These are phyloP conservation scores for Leptonema lineaticorne DNA, from an alignment of 1,140 invertebrate species.

Conservation along the genomic window DNA sequence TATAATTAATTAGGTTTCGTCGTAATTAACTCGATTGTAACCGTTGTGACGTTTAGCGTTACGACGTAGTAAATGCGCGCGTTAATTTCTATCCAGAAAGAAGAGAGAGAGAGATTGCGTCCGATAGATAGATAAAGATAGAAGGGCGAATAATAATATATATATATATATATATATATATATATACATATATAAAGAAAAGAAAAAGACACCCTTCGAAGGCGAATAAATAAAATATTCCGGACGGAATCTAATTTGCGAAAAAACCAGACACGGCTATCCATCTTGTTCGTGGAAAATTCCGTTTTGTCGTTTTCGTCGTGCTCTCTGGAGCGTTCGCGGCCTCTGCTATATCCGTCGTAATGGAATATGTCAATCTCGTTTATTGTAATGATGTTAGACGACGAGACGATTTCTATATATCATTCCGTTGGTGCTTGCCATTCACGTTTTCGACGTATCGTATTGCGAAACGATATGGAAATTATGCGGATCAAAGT, in stretches of 20 bases:
- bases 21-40: too few relatives aligned
- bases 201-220: too few relatives aligned
- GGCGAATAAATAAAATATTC: too few relatives aligned
- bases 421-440: background rate
- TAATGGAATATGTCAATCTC: constrained; percentile 16
- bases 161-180: too few relatives aligned
- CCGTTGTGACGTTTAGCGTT: too few relatives aligned
- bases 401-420: constrained; percentile 2
- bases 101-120: too few relatives aligned
- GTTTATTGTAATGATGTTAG: constrained; percentile 10
- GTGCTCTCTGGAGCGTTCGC: background rate
- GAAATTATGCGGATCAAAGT: background rate
- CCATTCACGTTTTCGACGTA: background rate
- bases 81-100: too few relatives aligned
- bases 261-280: background rate
- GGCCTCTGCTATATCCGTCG: background rate
- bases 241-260: background rate
- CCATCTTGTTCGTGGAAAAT: constrained; percentile 7
- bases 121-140: too few relatives aligned
- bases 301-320: background rate
- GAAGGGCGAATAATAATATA: too few relatives aligned
- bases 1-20: too few relatives aligned
- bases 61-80: too few relatives aligned
- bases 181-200: too few relatives aligned
- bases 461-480: background rate